Evolutionary conservation across 2,113 vertebrate genomes (phyloP).

Genomic region (Ageneiosus marmoratus): DNA sequence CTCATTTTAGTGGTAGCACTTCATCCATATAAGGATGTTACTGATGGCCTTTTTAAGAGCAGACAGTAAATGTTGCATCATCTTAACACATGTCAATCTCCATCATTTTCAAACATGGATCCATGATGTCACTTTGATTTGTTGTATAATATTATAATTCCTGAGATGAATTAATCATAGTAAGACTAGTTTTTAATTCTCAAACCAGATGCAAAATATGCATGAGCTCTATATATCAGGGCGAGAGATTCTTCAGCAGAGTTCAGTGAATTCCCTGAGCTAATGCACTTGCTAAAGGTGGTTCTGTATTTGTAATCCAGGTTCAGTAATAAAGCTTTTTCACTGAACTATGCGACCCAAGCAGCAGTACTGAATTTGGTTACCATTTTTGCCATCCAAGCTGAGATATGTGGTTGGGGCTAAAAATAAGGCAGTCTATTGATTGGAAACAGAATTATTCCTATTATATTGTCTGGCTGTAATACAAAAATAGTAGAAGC

Average conservation of each 20-base stretch:
- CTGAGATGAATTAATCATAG: constrained; percentile 10
- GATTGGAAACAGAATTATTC: background rate
- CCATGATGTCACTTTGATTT: constrained; percentile 55
- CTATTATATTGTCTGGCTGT: background rate
- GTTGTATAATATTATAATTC: constrained; percentile 34
- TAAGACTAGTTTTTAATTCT: constrained; percentile 14
- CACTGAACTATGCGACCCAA: background rate
- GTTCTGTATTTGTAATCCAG: background rate
- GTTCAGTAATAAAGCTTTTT: background rate
- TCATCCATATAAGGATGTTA: constrained; percentile 52
- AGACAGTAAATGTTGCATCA: constrained; percentile 12
- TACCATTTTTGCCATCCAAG: background rate
- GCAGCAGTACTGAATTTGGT: background rate
- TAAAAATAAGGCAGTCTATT: background rate
- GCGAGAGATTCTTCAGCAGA: background rate
- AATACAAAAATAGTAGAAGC: background rate
- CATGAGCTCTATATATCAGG: background rate
- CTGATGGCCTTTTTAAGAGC: constrained; percentile 38
- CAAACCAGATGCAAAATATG: background rate
- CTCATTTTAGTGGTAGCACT: constrained; percentile 49
- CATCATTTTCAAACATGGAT: constrained; percentile 16
- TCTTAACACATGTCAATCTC: constrained; percentile 16
- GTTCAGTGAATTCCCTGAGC: too few species aligned
- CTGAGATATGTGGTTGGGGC: background rate
- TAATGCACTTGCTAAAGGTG: constrained; percentile 1